A percentile compares a stretch with the other conserved stretches of the same genome.
Evolutionary conservation across 2,888 invertebrate species (phyloP).

Genomic region (Allygus modestus): DNA sequence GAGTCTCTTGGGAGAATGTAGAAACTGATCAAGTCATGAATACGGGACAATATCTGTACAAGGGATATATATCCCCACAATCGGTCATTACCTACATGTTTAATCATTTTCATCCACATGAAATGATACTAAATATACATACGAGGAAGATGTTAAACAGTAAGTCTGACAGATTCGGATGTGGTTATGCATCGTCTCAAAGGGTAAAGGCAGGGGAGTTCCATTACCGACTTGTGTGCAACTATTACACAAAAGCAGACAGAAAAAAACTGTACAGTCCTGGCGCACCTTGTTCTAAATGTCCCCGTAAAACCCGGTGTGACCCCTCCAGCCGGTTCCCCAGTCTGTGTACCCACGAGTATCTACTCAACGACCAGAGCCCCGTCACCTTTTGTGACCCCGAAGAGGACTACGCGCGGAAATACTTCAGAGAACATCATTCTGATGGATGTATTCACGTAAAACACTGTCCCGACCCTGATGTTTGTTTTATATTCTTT

Average conservation of each 20-base stretch:
- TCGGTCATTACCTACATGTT: no score
- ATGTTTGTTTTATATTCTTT: no score
- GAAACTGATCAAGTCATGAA: not conserved
- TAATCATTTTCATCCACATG: no score
- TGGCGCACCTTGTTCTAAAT: not conserved
- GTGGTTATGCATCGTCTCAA: no score
- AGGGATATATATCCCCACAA: no score
- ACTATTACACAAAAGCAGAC: not conserved
- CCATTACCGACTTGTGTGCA: conserved; percentile 1
- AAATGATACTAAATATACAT: no score
- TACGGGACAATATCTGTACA: no score
- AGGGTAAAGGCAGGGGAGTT: not conserved
- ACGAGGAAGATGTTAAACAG: no score
- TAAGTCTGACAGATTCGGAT: no score
- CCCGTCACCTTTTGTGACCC: conserved; percentile 9
- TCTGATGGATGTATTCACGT: not conserved
- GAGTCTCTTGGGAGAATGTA: not conserved
- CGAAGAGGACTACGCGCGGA: not conserved
- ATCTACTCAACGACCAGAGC: not conserved
- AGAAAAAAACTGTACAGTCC: not conserved
- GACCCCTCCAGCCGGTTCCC: not conserved
- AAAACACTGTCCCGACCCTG: no score
- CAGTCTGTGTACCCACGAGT: not conserved
- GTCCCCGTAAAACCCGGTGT: not conserved
- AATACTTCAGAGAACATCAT: not conserved